Conservation (phyloP, 2,797 vertebrate genomes). For the Muscicapa comitata region DNA sequence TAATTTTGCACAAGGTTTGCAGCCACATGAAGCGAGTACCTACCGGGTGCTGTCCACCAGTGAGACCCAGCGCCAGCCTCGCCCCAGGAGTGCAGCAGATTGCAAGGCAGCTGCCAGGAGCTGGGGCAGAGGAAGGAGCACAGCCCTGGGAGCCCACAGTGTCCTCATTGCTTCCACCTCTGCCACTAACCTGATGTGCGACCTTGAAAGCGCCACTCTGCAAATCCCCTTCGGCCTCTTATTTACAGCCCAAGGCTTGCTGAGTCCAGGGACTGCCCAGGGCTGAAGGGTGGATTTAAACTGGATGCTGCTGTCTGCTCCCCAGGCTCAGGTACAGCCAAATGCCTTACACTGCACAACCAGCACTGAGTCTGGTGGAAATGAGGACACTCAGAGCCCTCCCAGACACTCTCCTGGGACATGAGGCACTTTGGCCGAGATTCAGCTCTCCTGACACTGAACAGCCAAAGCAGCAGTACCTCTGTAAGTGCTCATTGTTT, state of each 20-base stretch:
- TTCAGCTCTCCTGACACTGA: constrained; percentile 9
- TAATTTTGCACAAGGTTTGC: background rate
- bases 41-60: background rate
- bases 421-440: background rate
- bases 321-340: background rate
- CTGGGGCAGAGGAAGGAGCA: background rate
- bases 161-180: background rate
- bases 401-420: background rate
- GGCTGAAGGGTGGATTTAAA: background rate
- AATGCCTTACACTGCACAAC: background rate
- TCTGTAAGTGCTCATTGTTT: background rate
- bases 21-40: background rate
- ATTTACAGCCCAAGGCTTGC: background rate
- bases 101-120: background rate
- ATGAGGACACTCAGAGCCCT: background rate
- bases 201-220: background rate
- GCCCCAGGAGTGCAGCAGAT: rapidly evolving
- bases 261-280: background rate
- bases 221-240: background rate
- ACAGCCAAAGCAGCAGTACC: background rate
- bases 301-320: background rate
- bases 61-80: background rate
- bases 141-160: background rate
- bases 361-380: background rate
- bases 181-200: background rate